Conservation (phyloP, 2,797 vertebrate species). For the Gymnocypris eckloni region DNA sequence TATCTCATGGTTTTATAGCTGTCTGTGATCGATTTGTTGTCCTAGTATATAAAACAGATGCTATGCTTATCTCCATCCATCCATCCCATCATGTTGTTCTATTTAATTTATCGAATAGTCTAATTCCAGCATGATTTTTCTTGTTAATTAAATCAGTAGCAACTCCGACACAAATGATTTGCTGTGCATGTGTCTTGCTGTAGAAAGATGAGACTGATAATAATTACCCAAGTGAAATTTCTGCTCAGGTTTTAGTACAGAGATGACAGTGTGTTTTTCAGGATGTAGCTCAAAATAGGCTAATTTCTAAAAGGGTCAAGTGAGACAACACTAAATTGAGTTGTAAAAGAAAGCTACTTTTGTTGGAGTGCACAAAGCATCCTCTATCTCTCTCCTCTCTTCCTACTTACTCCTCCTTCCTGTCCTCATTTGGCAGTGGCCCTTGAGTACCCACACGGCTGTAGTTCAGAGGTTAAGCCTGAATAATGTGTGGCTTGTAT, state of each 20-base stretch:
- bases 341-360: conserved; percentile 55
- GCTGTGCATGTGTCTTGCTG: background rate
- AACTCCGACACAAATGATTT: background rate
- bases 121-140: background rate
- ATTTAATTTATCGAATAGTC: background rate
- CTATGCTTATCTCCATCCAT: background rate
- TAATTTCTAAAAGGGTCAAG: conserved; percentile 31
- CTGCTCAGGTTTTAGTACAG: conserved; percentile 13
- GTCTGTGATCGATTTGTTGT: no score
- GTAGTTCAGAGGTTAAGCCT: conserved; percentile 45
- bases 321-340: conserved; percentile 43
- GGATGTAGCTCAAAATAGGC: conserved; percentile 47
- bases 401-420: conserved; percentile 36
- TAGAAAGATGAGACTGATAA: background rate
- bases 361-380: conserved; percentile 49
- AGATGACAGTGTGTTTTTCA: conserved; percentile 41
- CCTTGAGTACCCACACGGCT: conserved; percentile 39
- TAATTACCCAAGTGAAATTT: background rate
- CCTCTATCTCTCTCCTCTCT: conserved; percentile 46
- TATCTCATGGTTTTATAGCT: background rate
- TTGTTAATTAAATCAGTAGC: background rate
- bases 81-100: background rate
- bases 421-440: conserved; percentile 42
- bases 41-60: no score
- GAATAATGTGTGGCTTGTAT: conserved; percentile 56